These are phyloP conservation scores for Andrena trimmerana DNA, from an alignment of 2,888 invertebrate species.

Conservation along the genomic window DNA sequence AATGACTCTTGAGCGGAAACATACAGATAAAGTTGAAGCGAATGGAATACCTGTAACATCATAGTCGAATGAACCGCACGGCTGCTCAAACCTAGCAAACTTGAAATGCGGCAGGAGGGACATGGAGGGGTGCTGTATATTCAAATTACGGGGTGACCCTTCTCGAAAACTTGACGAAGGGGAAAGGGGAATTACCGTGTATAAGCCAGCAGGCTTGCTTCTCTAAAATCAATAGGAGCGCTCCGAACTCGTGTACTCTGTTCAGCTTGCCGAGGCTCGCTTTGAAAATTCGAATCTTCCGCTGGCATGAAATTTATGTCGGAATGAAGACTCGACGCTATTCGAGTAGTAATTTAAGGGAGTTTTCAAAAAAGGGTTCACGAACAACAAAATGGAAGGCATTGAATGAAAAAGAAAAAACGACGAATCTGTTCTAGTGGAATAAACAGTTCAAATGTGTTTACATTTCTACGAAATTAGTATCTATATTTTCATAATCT, in stretches of 20 bases:
- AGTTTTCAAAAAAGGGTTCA: background rate
- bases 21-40: background rate
- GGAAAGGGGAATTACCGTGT: slow-evolving; percentile 59
- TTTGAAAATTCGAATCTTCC: slow-evolving; percentile 41
- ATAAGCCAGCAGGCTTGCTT: slow-evolving; percentile 55
- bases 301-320: background rate
- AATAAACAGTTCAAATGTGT: no score
- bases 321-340: background rate
- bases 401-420: background rate
- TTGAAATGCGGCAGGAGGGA: slow-evolving; percentile 50
- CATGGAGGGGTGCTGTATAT: slow-evolving; percentile 63
- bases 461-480: no score
- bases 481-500: no score
- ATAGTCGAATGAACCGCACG: slow-evolving; percentile 20
- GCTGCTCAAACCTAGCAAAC: slow-evolving; percentile 57
- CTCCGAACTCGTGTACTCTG: slow-evolving; percentile 34
- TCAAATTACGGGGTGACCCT: slow-evolving; percentile 71
- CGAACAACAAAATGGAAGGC: background rate
- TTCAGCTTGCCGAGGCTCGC: slow-evolving; percentile 35
- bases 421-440: no score
- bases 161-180: slow-evolving; percentile 67
- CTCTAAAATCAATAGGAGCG: slow-evolving; percentile 72
- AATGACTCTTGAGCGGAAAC: background rate
- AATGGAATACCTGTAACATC: slow-evolving; percentile 11
- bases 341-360: background rate